Conservation (phyloP, 2,888 invertebrate species). For the Magallana nippona region DNA sequence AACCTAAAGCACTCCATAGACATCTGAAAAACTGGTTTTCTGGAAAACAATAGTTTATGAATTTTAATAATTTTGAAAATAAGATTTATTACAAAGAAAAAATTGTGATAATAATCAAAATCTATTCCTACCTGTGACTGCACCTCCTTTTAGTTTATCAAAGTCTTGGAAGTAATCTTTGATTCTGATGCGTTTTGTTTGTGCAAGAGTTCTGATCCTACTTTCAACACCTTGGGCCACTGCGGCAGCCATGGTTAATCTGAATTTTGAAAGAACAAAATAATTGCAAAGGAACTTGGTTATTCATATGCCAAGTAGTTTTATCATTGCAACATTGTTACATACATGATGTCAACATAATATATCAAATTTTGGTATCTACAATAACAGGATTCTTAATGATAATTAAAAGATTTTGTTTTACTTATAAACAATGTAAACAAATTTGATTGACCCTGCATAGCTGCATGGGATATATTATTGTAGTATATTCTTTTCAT, state of each 20-base stretch:
- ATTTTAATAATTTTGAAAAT: background rate
- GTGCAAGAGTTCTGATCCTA: conserved; percentile 73
- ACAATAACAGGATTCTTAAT: too few relatives aligned
- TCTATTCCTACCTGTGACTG: conserved; percentile 75
- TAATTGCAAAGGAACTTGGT: too few relatives aligned
- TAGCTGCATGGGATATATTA: too few relatives aligned
- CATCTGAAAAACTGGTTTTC: conserved; percentile 79
- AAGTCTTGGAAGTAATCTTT: conserved; percentile 79
- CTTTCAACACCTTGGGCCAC: conserved; percentile 63
- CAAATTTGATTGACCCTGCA: too few relatives aligned
- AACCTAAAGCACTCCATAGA: conserved; percentile 77
- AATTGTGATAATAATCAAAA: background rate
- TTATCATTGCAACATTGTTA: too few relatives aligned
- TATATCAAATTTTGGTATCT: background rate
- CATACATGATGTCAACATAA: background rate
- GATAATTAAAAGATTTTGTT: too few relatives aligned
- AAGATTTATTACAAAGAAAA: background rate
- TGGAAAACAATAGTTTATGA: conserved; percentile 52
- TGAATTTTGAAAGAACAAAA: background rate
- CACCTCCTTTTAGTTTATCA: conserved; percentile 79
- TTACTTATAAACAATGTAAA: too few relatives aligned
- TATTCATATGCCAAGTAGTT: too few relatives aligned
- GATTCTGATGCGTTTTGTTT: conserved; percentile 77
- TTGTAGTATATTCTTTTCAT: too few relatives aligned
- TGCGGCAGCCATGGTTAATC: conserved; percentile 64